These are phyloP conservation scores for Apocrypta bakeri DNA, from an alignment of 1,140 invertebrate species.

Conservation along the genomic window DNA sequence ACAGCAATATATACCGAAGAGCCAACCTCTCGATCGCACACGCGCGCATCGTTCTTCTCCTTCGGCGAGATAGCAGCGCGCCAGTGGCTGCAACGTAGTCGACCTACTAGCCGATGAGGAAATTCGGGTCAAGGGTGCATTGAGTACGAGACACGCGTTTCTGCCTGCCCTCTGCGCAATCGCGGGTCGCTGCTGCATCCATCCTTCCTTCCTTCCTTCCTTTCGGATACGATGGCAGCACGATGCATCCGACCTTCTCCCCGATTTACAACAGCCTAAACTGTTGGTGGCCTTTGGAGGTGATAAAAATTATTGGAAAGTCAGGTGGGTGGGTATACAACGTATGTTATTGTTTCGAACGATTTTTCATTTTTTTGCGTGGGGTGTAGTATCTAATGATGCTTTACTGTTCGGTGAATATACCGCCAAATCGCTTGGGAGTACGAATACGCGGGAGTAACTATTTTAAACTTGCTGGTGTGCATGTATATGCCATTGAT, in stretches of 20 bases:
- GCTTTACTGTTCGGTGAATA: too few relatives aligned
- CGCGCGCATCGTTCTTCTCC: not conserved
- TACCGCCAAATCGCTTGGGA: too few relatives aligned
- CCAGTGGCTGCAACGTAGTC: not conserved
- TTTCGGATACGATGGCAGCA: not conserved
- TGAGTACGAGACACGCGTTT: constrained; percentile 16
- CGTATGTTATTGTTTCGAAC: too few relatives aligned
- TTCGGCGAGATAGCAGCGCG: not conserved
- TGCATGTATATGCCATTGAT: too few relatives aligned
- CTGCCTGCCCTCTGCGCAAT: not conserved
- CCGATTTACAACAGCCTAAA: not conserved
- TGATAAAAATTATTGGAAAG: too few relatives aligned
- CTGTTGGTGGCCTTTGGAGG: too few relatives aligned
- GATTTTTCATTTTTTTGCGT: too few relatives aligned
- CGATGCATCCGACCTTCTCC: not conserved
- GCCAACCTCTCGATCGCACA: not conserved
- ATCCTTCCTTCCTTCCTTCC: constrained; percentile 28
- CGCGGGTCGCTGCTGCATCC: not conserved
- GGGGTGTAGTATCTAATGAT: too few relatives aligned
- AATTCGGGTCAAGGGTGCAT: constrained; percentile 38
- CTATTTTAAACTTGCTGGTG: too few relatives aligned
- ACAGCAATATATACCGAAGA: not conserved
- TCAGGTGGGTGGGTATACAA: too few relatives aligned
- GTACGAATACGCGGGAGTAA: too few relatives aligned
- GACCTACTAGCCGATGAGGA: constrained; percentile 32